These are phyloP conservation scores for Diphyllodes magnificus DNA, from an alignment of 2,113 vertebrate genomes.

Conservation along the genomic window DNA sequence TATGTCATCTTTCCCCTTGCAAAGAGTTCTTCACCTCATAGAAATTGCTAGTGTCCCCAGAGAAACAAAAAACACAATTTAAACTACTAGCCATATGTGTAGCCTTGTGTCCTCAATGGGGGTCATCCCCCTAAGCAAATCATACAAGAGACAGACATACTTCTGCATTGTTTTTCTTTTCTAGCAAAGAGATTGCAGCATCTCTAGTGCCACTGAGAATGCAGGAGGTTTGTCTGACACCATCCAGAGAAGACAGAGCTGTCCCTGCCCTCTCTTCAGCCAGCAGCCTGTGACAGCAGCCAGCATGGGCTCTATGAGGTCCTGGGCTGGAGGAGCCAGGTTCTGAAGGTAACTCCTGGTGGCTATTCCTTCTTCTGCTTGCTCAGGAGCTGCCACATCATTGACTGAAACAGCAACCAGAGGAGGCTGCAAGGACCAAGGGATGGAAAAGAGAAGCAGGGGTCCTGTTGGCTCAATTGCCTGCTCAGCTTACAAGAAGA, in stretches of 20 bases:
- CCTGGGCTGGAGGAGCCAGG: background rate
- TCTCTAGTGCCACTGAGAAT: background rate
- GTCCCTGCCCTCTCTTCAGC: background rate
- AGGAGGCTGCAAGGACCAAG: background rate
- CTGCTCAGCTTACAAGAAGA: background rate
- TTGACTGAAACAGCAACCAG: background rate
- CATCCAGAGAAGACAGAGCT: background rate
- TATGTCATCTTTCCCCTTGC: background rate
- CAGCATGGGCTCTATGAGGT: rapidly evolving
- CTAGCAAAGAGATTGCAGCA: background rate
- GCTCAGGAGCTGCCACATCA: rapidly evolving
- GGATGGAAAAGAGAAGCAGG: background rate
- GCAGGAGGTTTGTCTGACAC: background rate
- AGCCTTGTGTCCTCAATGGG: background rate
- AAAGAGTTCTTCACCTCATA: background rate
- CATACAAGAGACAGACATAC: rapidly evolving
- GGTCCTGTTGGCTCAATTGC: background rate
- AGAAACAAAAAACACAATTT: background rate
- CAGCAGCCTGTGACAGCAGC: background rate
- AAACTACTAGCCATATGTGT: background rate
- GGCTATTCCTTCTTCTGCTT: background rate
- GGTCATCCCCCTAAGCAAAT: background rate
- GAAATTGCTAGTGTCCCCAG: background rate
- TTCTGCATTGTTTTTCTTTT: background rate
- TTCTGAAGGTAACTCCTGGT: background rate